phyloP scores from a whole-genome alignment of 1,140 invertebrate genomes.

The Varroa destructor region DNA sequence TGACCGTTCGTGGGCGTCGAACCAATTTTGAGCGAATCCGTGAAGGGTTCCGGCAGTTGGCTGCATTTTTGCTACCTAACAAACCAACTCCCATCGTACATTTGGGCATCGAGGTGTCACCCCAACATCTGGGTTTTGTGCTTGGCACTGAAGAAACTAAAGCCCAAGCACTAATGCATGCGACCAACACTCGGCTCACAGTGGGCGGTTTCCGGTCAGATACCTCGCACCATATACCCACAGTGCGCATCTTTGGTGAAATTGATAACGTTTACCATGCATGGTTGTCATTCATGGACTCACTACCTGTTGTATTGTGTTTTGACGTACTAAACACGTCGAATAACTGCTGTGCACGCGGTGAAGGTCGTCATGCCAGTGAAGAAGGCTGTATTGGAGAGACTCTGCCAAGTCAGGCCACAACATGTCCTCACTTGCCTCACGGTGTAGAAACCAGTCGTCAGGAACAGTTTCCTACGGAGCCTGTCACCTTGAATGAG shows the following conservation, averaged over 20 bases:
- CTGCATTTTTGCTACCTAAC: neutral
- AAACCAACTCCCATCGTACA: neutral
- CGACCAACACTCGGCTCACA: neutral
- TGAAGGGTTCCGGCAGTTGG: neutral
- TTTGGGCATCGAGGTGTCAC: conserved; percentile 21
- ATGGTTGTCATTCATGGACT: conserved; percentile 21
- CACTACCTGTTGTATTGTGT: neutral
- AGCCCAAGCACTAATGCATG: neutral
- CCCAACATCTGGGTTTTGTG: conserved; percentile 22
- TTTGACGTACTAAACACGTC: neutral
- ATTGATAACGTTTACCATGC: conserved; percentile 6
- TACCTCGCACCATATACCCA: neutral
- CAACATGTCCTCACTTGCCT: no score
- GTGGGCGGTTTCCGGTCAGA: neutral
- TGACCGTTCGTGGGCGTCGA: conserved; percentile 1
- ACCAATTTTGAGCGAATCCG: conserved; percentile 2
- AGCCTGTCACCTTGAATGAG: no score
- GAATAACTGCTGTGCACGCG: no score
- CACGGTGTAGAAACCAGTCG: no score
- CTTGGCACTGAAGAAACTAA: neutral
- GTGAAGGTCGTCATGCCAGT: no score
- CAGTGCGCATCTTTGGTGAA: conserved; percentile 11
- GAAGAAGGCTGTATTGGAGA: no score
- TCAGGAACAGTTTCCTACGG: no score
- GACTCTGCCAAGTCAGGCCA: no score